Evolutionary conservation across 2,888 invertebrate genomes (phyloP).

Genomic region (Cosmorhoe ocellata): DNA sequence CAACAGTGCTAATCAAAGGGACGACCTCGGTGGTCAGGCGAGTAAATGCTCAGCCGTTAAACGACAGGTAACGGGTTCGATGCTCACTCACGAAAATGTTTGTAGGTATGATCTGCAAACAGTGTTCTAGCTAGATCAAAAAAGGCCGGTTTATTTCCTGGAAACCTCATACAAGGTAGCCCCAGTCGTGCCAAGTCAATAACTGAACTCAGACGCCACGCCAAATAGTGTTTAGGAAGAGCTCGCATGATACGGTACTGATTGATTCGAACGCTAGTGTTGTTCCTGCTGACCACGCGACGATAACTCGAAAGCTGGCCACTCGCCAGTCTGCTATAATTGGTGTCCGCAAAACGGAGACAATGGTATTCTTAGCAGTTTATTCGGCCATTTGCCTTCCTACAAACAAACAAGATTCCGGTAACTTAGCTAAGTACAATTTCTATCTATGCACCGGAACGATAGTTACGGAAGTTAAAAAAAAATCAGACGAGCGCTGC

Average conservation of each 20-base stretch:
- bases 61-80: no score
- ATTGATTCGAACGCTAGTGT: slow-evolving; percentile 67
- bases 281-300: slow-evolving; percentile 67
- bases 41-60: no score
- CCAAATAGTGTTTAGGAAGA: slow-evolving; percentile 36
- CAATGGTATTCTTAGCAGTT: slow-evolving; percentile 86
- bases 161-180: slow-evolving; percentile 26
- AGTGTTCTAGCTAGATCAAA: no score
- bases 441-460: no score
- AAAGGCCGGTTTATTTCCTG: slow-evolving; percentile 17
- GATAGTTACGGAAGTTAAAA: no score
- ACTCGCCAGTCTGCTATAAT: slow-evolving; percentile 92
- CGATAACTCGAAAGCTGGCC: slow-evolving; percentile 84
- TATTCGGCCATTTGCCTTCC: slow-evolving; percentile 79
- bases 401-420: slow-evolving; percentile 55
- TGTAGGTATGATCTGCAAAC: no score
- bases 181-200: slow-evolving; percentile 23
- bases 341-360: slow-evolving; percentile 87
- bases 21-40: no score
- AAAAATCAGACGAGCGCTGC: no score
- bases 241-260: slow-evolving; percentile 40
- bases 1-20: no score
- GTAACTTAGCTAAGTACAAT: slow-evolving; percentile 52
- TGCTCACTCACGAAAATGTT: no score
- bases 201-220: slow-evolving; percentile 26